A percentile compares a stretch with the other conserved stretches of the same genome.
Conservation (phyloP, 2,888 invertebrate genomes). For the Phyllotreta striolata region DNA sequence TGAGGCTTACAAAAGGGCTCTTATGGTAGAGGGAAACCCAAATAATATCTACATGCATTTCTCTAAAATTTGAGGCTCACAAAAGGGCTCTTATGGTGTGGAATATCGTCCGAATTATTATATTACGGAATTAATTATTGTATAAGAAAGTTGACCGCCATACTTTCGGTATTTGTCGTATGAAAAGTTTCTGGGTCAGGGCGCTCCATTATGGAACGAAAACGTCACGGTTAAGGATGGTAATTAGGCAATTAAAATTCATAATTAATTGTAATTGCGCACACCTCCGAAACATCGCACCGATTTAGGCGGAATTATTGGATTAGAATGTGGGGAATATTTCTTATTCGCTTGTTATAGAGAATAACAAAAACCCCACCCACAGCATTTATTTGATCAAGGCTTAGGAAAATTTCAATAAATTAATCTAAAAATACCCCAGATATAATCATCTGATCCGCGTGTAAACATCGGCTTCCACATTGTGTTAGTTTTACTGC, state of each 20-base stretch:
- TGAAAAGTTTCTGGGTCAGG: slow-evolving; percentile 26
- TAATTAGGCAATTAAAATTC: slow-evolving; percentile 30
- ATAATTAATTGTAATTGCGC: slow-evolving; percentile 19
- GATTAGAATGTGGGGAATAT: too few relatives aligned
- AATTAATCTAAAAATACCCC: slow-evolving; percentile 27
- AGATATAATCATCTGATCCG: slow-evolving; percentile 25
- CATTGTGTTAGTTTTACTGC: slow-evolving; percentile 18
- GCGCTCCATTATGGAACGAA: slow-evolving; percentile 12
- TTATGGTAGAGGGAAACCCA: too few relatives aligned
- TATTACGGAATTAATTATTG: too few relatives aligned
- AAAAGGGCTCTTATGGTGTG: too few relatives aligned
- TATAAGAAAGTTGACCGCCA: too few relatives aligned
- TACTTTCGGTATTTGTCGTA: background rate
- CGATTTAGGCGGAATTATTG: too few relatives aligned
- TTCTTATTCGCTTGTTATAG: too few relatives aligned
- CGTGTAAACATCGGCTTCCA: slow-evolving; percentile 23
- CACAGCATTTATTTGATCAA: slow-evolving; percentile 26
- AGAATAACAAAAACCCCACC: slow-evolving; percentile 4
- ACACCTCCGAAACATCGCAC: too few relatives aligned
- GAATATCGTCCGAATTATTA: too few relatives aligned
- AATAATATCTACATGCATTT: too few relatives aligned
- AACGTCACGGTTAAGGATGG: slow-evolving; percentile 23
- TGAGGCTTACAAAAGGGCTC: too few relatives aligned
- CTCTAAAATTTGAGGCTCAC: too few relatives aligned
- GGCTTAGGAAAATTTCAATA: slow-evolving; percentile 28